Percentiles rank a stretch among this genome's conserved stretches.
These are phyloP conservation scores for Mastigias papua DNA, from an alignment of 30 jellyfish, hydroid and myxozoan genomes.

Conservation along the genomic window DNA sequence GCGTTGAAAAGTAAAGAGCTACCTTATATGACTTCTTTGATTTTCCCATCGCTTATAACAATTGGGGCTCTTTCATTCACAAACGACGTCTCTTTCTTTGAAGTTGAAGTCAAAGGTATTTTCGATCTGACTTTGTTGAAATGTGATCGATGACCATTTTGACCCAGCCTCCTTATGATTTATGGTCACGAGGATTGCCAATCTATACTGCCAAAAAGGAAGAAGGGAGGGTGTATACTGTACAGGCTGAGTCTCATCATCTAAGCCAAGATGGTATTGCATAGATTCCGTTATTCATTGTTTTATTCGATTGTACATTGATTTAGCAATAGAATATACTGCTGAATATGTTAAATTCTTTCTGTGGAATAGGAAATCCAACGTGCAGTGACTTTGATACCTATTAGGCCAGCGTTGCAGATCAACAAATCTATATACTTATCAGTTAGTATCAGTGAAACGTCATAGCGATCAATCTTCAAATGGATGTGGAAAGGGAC, in stretches of 20 bases:
- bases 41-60: background rate
- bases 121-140: background rate
- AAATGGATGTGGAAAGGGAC: too few species aligned
- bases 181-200: conserved; percentile 26
- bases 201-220: conserved; percentile 11
- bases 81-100: background rate
- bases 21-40: conserved; percentile 14
- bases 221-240: background rate
- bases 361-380: too few species aligned
- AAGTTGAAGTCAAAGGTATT: background rate
- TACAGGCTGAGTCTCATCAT: background rate
- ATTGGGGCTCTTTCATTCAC: background rate
- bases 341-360: too few species aligned
- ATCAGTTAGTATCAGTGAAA: too few species aligned
- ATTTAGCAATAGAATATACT: too few species aligned
- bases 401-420: too few species aligned
- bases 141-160: background rate
- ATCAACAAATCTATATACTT: too few species aligned
- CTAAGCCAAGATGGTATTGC: background rate
- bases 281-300: background rate
- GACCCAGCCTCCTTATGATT: conserved; percentile 6
- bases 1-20: background rate
- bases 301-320: too few species aligned
- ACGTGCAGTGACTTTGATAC: too few species aligned
- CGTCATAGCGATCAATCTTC: too few species aligned